A percentile compares a stretch with the other conserved stretches of the same genome.
Conservation (phyloP, 2,113 vertebrate genomes). For the Rhea pennata region DNA sequence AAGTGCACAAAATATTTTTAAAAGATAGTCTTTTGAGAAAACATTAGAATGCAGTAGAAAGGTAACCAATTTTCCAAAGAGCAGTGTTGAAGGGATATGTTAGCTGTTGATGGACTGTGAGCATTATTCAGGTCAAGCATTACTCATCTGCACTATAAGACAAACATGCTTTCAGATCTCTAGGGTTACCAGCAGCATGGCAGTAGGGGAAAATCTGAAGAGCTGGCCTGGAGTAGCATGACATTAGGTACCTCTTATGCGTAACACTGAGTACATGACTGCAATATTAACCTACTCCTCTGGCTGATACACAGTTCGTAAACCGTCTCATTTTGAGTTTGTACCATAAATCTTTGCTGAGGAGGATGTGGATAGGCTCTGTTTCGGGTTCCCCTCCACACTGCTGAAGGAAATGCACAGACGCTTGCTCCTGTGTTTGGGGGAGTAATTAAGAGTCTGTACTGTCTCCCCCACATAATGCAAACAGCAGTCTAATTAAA, state of each 20-base stretch:
- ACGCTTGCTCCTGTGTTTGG: not conserved
- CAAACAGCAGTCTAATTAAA: conserved; percentile 55
- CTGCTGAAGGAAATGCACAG: not conserved
- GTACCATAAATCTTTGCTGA: not conserved
- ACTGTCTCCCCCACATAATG: not conserved
- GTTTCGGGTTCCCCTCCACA: not conserved
- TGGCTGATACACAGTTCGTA: not conserved
- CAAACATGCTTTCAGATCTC: not conserved
- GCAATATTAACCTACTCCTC: not conserved
- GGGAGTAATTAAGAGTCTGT: conserved; percentile 34
- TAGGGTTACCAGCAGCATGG: not conserved
- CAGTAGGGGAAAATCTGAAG: not conserved
- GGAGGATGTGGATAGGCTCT: not conserved
- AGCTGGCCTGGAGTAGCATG: not conserved
- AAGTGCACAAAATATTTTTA: not conserved
- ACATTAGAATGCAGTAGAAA: not conserved
- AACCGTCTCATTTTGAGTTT: not conserved
- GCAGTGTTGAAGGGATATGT: rapidly evolving
- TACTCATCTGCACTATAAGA: not conserved
- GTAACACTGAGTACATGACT: not conserved
- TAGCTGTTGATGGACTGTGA: not conserved
- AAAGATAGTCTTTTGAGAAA: not conserved
- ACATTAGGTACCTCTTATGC: not conserved
- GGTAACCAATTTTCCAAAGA: not conserved
- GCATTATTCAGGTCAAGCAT: not conserved